These are phyloP conservation scores for Phalacrocorax aristotelis DNA, from an alignment of 2,113 vertebrate genomes.

Conservation along the genomic window DNA sequence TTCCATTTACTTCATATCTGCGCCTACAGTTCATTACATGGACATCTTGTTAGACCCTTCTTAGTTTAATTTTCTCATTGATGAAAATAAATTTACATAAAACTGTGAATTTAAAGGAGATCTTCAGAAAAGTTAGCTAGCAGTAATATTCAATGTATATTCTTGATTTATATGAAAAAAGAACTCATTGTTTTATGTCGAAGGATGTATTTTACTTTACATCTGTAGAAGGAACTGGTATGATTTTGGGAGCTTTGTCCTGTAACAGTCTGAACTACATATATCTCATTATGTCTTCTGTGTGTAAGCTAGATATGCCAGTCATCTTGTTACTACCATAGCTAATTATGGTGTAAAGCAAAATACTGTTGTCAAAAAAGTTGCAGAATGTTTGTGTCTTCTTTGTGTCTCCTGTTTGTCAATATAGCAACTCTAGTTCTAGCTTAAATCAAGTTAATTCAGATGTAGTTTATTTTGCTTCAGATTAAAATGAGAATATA, in stretches of 20 bases:
- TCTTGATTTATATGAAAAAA: not conserved
- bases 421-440: not conserved
- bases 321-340: not conserved
- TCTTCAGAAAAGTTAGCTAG: not conserved
- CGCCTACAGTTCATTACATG: not conserved
- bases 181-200: not conserved
- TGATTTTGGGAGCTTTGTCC: not conserved
- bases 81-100: not conserved
- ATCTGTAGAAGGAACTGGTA: not conserved
- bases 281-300: not conserved
- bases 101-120: not conserved
- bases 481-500: not conserved
- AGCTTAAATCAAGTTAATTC: constrained; percentile 28
- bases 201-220: not conserved
- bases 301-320: not conserved
- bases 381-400: not conserved
- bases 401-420: not conserved
- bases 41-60: not conserved
- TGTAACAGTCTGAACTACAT: not conserved
- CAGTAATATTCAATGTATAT: not conserved
- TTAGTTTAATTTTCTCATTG: constrained; percentile 4
- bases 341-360: not conserved
- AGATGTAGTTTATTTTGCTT: not conserved
- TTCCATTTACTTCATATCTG: not conserved
- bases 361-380: constrained; percentile 1